Percentiles rank a stretch among this genome's conserved stretches.
phyloP scores from a whole-genome alignment of 2,888 invertebrate species.

The Mayetiola destructor region DNA sequence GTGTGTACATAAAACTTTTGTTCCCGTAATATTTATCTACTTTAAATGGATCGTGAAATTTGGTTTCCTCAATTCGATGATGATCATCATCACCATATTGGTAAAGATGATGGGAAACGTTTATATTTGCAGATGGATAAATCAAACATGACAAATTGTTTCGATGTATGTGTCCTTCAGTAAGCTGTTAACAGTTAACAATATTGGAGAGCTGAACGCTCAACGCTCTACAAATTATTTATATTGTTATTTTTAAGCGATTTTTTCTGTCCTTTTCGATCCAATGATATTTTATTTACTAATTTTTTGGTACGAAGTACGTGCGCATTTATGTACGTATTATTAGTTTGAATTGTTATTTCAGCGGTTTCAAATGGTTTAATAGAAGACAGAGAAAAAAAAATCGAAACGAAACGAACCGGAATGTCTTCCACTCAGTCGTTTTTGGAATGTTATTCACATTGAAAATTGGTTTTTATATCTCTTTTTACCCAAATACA shows the following conservation, averaged over 20 bases:
- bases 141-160: background rate
- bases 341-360: constrained; percentile 12
- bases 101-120: no score
- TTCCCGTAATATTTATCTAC: background rate
- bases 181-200: no score
- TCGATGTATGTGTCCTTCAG: no score
- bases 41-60: background rate
- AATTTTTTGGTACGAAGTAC: background rate
- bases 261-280: background rate
- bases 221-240: no score
- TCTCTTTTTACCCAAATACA: no score
- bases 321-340: constrained; percentile 7
- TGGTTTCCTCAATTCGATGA: background rate
- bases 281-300: background rate
- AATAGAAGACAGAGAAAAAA: no score
- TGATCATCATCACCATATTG: no score
- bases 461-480: no score
- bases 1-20: background rate
- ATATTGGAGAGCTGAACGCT: no score
- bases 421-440: no score
- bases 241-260: background rate
- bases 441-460: no score
- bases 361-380: constrained; percentile 1
- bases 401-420: no score
- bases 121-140: background rate